Conservation (phyloP, 2,888 invertebrate species). For the Netelia fuscicornis region DNA sequence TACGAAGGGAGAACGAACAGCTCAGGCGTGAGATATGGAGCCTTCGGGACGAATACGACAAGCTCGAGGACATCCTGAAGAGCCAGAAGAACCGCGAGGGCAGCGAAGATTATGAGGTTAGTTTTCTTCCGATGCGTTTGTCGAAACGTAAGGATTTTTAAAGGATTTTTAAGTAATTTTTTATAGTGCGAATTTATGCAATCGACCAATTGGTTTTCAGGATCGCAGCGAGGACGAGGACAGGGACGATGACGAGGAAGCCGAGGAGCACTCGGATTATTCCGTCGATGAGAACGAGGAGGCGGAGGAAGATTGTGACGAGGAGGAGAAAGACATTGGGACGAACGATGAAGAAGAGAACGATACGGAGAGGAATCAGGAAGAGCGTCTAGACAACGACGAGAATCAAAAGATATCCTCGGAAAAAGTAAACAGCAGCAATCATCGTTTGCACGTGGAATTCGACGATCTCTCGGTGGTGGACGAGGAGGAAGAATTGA, state of each 20-base stretch:
- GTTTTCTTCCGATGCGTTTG: slow-evolving; percentile 10
- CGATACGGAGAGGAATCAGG: slow-evolving; percentile 72
- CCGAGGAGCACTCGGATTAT: slow-evolving; percentile 73
- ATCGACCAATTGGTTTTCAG: slow-evolving; percentile 67
- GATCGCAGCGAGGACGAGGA: slow-evolving; percentile 79
- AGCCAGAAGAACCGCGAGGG: slow-evolving; percentile 80
- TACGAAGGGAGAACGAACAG: slow-evolving; percentile 95
- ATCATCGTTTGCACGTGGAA: slow-evolving; percentile 80
- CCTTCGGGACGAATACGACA: slow-evolving; percentile 94
- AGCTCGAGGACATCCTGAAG: slow-evolving; percentile 92
- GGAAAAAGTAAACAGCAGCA: slow-evolving; percentile 83
- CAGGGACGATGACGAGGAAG: slow-evolving; percentile 65
- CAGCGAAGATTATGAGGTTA: slow-evolving; percentile 82
- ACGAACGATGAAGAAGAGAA: slow-evolving; percentile 81
- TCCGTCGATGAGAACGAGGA: slow-evolving; percentile 74
- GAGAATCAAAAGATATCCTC: slow-evolving; percentile 85
- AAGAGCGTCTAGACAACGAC: slow-evolving; percentile 81
- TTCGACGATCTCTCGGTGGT: slow-evolving; percentile 92
- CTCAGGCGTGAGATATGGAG: slow-evolving; percentile 94
- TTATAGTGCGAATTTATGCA: background rate
- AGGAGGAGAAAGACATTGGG: slow-evolving; percentile 74
- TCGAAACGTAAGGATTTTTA: background rate
- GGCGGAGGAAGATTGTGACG: slow-evolving; percentile 70
- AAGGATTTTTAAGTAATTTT: no score
- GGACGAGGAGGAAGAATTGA: slow-evolving; percentile 88